Base-by-base conservation (phyloP, 2,888 invertebrate species). In the Hemaris fuciformis region DNA sequence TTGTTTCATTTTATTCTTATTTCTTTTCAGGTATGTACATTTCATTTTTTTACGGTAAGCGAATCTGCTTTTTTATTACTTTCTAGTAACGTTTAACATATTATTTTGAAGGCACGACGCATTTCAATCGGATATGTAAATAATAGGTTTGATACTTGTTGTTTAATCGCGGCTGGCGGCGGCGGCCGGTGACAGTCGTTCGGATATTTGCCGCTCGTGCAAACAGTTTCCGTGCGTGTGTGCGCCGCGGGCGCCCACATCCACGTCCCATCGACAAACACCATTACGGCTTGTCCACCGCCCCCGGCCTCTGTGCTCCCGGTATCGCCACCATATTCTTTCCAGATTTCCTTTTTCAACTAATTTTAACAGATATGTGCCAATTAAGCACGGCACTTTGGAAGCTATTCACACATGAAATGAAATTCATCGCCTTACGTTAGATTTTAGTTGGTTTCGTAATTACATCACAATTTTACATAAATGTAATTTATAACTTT, bases 11-110 rank as follows among this genome's bases (percentile, higher is more conserved):
- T 53, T 27, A 53, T 18, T 53, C 60, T 59, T 38, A 23, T 64
- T 63, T 65, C 20, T 59, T 65, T 65, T 48, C 65, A 66, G 67
- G 67, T 67, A 67, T 42, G 67, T 66, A 63, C 27, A 10, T 8
- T 57, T 38, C 22, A 31, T 10, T 18, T 20, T 20, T 13, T 15
- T 20, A 18, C 53, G 53, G 53, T 53, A 53, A 53, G 53, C 15
- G 10, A n/a, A n/a, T 38, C 18, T 18, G 15, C 8, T 53, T 15
- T 31, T 18, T 53, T 8, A 27, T 27, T 43, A 20, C 2, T 15
- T 8, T 10, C 13, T 13, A 1, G 1, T 41, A 5, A 8, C 18
- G 20, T 20, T 13, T 22, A 22, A 22, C 10, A 45, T 13, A 3
- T 13, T 8, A 13, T 8, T 10, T 43, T 8, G 20, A 20, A 43